Percentiles rank a stretch among this genome's conserved stretches.
Evolutionary conservation across 2,113 vertebrate species (phyloP).

Genomic region (Gadus chalcogrammus): DNA sequence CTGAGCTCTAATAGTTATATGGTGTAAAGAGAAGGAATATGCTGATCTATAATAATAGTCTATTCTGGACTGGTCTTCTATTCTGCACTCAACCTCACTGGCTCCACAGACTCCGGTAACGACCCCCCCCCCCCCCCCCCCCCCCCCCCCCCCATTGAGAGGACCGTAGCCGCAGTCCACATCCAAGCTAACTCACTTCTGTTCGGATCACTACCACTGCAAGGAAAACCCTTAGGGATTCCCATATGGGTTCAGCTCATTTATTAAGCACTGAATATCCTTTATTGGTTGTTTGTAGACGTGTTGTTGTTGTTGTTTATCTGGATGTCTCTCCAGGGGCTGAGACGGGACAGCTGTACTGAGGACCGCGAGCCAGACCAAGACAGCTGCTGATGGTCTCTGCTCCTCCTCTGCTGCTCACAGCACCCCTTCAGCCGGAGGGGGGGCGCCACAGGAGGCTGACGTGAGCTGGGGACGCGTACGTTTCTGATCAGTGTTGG

Average conservation of each 20-base stretch:
- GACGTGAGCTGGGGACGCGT: neutral
- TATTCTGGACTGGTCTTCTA: neutral
- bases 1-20: too few species aligned
- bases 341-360: conserved; percentile 83
- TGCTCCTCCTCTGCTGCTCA: conserved; percentile 78
- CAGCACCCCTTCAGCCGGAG: conserved; percentile 76
- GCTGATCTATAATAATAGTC: neutral
- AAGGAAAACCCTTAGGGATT: too few species aligned
- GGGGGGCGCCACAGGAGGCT: conserved; percentile 71
- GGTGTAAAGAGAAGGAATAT: too few species aligned
- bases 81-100: conserved; percentile 56
- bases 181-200: too few species aligned
- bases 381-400: conserved; percentile 85
- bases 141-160: conserved; percentile 85
- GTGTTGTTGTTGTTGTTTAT: conserved; percentile 10
- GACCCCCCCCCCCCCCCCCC: conserved; percentile 81
- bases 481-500: neutral
- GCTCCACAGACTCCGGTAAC: conserved; percentile 89
- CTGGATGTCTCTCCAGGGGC: conserved; percentile 68
- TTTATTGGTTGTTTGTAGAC: neutral
- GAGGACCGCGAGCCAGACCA: conserved; percentile 81
- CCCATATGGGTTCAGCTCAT: too few species aligned
- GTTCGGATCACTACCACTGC: neutral
- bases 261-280: too few species aligned
- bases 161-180: conserved; percentile 76